Conservation (phyloP, 1,140 invertebrate genomes). For the Sminthurinus signatus region DNA sequence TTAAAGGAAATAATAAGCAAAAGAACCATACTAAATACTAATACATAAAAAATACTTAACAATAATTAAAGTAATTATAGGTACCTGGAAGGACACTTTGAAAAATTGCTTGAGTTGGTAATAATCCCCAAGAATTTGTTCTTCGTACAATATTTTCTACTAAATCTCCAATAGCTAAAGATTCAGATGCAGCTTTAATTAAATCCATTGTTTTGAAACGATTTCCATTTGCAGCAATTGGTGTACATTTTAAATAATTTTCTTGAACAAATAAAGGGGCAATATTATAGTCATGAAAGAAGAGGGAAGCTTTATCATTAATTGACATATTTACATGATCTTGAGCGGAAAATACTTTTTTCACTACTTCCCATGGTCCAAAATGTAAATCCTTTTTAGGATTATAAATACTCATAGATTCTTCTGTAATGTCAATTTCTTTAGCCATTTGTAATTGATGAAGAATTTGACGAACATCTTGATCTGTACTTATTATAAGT, state of each 20-base stretch:
- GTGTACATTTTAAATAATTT: conserved; percentile 78
- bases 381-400: conserved; percentile 63
- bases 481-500: conserved; percentile 80
- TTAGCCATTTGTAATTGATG: conserved; percentile 78
- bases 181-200: conserved; percentile 71
- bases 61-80: too few species aligned
- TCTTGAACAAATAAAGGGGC: conserved; percentile 95
- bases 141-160: conserved; percentile 73
- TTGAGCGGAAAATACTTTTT: conserved; percentile 77
- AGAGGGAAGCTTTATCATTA: conserved; percentile 81
- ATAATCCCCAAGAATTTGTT: conserved; percentile 75
- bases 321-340: conserved; percentile 76
- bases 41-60: too few species aligned
- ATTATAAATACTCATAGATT: conserved; percentile 19
- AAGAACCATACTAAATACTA: too few species aligned
- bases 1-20: too few species aligned
- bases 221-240: conserved; percentile 48
- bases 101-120: conserved; percentile 86
- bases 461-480: conserved; percentile 88
- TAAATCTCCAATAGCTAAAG: conserved; percentile 76
- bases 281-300: conserved; percentile 96
- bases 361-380: conserved; percentile 88
- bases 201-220: conserved; percentile 53
- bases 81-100: conserved; percentile 85
- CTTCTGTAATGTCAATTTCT: too few species aligned